Evolutionary conservation across 2,113 vertebrate genomes (phyloP).

Genomic region (Mystacornis crossleyi): DNA sequence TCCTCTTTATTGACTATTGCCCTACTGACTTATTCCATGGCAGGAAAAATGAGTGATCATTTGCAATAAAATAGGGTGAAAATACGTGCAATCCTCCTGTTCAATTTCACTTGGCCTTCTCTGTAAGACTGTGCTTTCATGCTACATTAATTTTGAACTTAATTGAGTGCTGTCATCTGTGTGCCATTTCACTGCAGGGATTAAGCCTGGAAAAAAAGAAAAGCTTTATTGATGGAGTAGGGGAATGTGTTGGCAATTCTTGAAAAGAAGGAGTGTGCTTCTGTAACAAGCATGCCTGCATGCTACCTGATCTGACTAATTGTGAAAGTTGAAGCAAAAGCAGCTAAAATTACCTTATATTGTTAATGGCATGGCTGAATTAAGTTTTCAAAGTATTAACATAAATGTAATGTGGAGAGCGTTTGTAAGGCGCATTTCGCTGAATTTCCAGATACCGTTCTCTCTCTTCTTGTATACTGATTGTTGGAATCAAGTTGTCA

Average conservation of each 20-base stretch:
- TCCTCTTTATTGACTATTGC: neutral
- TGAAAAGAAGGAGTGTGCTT: neutral
- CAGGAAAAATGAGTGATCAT: slow-evolving; percentile 31
- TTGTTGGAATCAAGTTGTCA: neutral
- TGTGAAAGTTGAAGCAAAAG: neutral
- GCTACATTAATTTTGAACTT: slow-evolving; percentile 60
- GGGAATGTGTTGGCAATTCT: neutral
- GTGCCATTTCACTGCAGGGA: slow-evolving; percentile 23
- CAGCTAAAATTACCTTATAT: neutral
- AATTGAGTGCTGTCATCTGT: slow-evolving; percentile 61
- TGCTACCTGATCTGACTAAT: neutral
- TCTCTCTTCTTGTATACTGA: neutral
- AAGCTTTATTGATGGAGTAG: neutral
- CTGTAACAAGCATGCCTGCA: neutral
- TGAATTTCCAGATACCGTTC: neutral
- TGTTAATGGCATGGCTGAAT: neutral
- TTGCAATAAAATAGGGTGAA: slow-evolving; percentile 33
- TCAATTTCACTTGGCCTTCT: slow-evolving; percentile 37
- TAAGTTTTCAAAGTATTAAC: neutral
- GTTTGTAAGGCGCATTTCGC: neutral
- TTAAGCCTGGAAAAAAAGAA: neutral
- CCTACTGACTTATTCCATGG: neutral
- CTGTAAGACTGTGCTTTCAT: neutral
- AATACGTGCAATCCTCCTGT: slow-evolving; percentile 19
- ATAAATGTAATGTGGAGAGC: neutral